Conservation (phyloP, 1,140 invertebrate species). For the Protaetia brevitarsis region DNA sequence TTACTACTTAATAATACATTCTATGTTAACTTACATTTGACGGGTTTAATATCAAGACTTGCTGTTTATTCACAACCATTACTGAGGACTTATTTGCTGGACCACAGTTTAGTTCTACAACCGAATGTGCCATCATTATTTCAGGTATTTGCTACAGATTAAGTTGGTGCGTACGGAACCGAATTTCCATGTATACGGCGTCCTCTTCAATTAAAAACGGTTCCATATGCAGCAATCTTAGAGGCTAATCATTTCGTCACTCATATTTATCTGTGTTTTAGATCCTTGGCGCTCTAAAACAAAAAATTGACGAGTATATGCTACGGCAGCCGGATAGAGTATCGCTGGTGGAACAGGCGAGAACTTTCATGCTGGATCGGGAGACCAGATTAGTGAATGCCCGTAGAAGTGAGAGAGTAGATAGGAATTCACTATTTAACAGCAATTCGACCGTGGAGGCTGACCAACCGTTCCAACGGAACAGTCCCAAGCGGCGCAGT, state of each 20-base stretch:
- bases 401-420: slow-evolving; percentile 51
- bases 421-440: not conserved
- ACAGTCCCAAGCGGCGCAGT: slow-evolving; percentile 67
- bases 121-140: slow-evolving; percentile 86
- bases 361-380: slow-evolving; percentile 70
- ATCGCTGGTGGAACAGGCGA: slow-evolving; percentile 68
- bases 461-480: slow-evolving; percentile 54
- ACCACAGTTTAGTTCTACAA: slow-evolving; percentile 81
- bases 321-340: slow-evolving; percentile 67
- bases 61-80: slow-evolving; percentile 86
- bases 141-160: slow-evolving; percentile 61
- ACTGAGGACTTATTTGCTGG: slow-evolving; percentile 81
- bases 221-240: slow-evolving; percentile 13
- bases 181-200: too few species aligned
- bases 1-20: slow-evolving; percentile 82
- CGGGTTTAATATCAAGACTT: slow-evolving; percentile 80
- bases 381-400: slow-evolving; percentile 71
- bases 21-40: slow-evolving; percentile 84
- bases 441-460: slow-evolving; percentile 21
- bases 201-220: too few species aligned
- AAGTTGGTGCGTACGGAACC: too few species aligned
- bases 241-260: slow-evolving; percentile 21
- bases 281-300: slow-evolving; percentile 62
- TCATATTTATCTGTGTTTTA: too few species aligned
- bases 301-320: slow-evolving; percentile 78